Base-by-base conservation (phyloP, 2,888 invertebrate genomes). In the Xylocampa areola region DNA sequence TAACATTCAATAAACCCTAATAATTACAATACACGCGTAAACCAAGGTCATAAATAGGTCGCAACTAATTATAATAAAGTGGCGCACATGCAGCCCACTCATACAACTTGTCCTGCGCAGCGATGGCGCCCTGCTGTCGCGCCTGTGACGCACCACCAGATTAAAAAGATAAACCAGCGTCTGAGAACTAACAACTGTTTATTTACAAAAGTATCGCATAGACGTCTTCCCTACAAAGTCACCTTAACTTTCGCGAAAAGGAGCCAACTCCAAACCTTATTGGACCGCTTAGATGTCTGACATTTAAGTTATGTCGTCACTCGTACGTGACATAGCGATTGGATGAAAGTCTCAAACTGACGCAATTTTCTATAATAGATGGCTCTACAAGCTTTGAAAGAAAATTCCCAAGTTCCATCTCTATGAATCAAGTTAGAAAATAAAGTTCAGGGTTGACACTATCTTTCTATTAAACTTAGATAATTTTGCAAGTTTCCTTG, bases 71-170 rank as follows among this genome's bases (percentile, higher is more conserved):
- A 64, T 64, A 64, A 68, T 68, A 71, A 51, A 64, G 51, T 59
- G 50, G 48, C 41, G 52, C 60, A 47, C 52, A 55, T 60, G 60
- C 65, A 59, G 16, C 68, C 75, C 68, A 74, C 68, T 59, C 59
- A 39, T 35, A 33, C 39, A 37, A 23, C 23, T 44, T 16, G 36
- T 23, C 63, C 33, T 3, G 35, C 45, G 40, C 33, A 44, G 36
- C 1, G n/a, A 23, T 33, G 84, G 84, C 84, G 82, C 79, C 85
- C 11, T 4, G 0, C 23, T 10, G 87, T 69, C 85, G 84, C 85
- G 84, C 54, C 79, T 55, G 71, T 86, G 87, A 86, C 85, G 87
- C 81, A 81, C 54, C 60, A 40, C 30, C 60, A 54, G 61, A 77
- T 76, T 71, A 58, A 62, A 66, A 66, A 72, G 66, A 75, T 73